Evolutionary conservation across 1,140 invertebrate genomes (phyloP), one percentile per base, ranked within the genome.

Genomic region (Chironomus striatipennis): DNA sequence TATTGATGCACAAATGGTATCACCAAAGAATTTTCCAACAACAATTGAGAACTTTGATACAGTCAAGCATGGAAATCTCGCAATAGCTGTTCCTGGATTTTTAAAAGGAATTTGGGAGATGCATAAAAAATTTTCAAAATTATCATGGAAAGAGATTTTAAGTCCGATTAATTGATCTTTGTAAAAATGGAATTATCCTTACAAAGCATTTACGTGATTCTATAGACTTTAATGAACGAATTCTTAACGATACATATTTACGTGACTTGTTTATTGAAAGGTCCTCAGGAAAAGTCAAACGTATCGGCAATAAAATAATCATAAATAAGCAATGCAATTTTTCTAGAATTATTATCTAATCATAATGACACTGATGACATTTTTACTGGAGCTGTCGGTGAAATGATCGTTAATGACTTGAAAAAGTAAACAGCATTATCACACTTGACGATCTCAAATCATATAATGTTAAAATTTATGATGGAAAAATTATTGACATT

Each of bases 1-100:
- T 1, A 85, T 97, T 0, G 90, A 92, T 79, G 94, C 94, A 0
- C 95, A 0, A 81, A 83, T 0, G 84, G 83, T 0, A 88, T 92
- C 0, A 86, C 86, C 6, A 76, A 80, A 47, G 84, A 90, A 21
- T 93, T 95, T 90, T 96, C 87, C 78, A 81, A 87, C 64, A 83
- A 85, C 5, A 79, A 86, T 76, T 77, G 79, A 0, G 79, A 81
- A 10, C 78, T 83, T 47, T 80, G 88, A 0, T 83, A 87, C 73
- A 78, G 15, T 21, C 12, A 79, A 75, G 1, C 10, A 42, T 12
- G 95, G 95, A 75, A 87, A 88, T 1, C 79, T 94, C 15, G 84
- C 95, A 2, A 88, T 96, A 21, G 94, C 87, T 0, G 91, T 98
- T 10, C 96, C 97, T 7, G 97, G 96, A 1, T 96, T 98, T 82